A percentile compares a stretch with the other conserved stretches of the same genome.
Conservation (phyloP, 2,113 vertebrate species). For the Hippocampus mohnikei region DNA sequence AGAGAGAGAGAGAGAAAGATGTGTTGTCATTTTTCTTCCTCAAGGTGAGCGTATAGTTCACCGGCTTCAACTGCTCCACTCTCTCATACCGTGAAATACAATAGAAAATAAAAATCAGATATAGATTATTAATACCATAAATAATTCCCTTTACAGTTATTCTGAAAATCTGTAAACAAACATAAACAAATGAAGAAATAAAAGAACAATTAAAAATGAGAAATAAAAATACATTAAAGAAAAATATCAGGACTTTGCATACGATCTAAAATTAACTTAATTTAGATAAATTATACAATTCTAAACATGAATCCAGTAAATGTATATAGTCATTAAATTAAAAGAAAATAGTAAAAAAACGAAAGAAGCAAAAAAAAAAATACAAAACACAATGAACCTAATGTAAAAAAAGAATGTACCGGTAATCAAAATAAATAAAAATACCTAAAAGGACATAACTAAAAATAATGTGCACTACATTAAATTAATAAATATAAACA, state of each 20-base stretch:
- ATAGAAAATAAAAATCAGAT: background rate
- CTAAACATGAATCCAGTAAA: too few relatives aligned
- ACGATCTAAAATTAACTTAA: too few relatives aligned
- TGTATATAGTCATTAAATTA: too few relatives aligned
- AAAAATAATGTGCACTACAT: too few relatives aligned
- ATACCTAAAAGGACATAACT: too few relatives aligned
- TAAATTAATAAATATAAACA: too few relatives aligned
- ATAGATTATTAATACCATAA: background rate
- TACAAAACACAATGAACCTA: too few relatives aligned
- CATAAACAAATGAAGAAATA: background rate
- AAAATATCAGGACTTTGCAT: background rate
- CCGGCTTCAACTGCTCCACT: background rate
- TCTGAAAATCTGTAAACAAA: background rate
- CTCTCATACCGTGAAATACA: background rate
- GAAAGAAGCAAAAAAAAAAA: too few relatives aligned
- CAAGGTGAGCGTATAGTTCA: constrained; percentile 28
- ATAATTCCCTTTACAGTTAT: background rate
- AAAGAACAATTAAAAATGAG: background rate
- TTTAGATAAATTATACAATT: too few relatives aligned
- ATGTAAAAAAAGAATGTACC: too few relatives aligned
- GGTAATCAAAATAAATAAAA: too few relatives aligned
- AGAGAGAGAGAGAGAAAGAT: constrained; percentile 37
- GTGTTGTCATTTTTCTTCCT: constrained; percentile 39
- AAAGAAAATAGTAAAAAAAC: too few relatives aligned
- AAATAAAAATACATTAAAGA: background rate